These are phyloP conservation scores for Pristionchus maxplancki DNA, from an alignment of 2,888 invertebrate species.

Conservation along the genomic window DNA sequence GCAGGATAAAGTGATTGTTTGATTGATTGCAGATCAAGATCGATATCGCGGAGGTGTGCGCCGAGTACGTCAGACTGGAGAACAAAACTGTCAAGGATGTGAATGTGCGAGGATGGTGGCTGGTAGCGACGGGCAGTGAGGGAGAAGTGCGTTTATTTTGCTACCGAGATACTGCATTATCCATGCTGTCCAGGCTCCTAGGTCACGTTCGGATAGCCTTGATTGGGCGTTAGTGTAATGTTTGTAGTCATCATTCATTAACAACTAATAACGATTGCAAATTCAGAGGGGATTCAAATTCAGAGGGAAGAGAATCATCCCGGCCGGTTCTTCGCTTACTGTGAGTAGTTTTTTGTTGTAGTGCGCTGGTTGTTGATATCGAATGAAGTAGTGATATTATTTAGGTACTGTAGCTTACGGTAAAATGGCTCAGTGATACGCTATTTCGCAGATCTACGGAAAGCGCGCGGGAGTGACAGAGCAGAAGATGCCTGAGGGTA, in stretches of 20 bases:
- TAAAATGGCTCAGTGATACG: too few species aligned
- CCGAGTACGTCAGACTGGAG: slow-evolving; percentile 66
- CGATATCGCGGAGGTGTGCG: slow-evolving; percentile 68
- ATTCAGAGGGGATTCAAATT: slow-evolving; percentile 45
- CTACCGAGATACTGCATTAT: too few species aligned
- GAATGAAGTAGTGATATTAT: not conserved
- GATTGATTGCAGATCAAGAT: slow-evolving; percentile 52
- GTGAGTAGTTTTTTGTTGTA: not conserved
- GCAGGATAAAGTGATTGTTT: not conserved
- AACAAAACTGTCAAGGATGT: slow-evolving; percentile 72
- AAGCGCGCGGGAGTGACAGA: not conserved
- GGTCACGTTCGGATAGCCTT: too few species aligned
- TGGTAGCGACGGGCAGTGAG: slow-evolving; percentile 54
- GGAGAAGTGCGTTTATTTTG: slow-evolving; percentile 39
- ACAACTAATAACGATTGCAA: not conserved
- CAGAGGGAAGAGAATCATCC: slow-evolving; percentile 41
- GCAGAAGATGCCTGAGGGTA: not conserved
- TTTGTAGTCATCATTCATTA: too few species aligned
- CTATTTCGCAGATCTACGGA: slow-evolving; percentile 29
- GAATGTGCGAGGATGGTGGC: slow-evolving; percentile 68
- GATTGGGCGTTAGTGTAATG: not conserved
- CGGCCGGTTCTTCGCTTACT: slow-evolving; percentile 5
- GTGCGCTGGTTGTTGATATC: too few species aligned
- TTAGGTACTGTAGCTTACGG: too few species aligned
- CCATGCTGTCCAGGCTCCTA: too few species aligned